Evolutionary conservation across 2,888 invertebrate species (phyloP), one percentile per base, ranked within the genome.

Genomic region (Deilephila porcellus): DNA sequence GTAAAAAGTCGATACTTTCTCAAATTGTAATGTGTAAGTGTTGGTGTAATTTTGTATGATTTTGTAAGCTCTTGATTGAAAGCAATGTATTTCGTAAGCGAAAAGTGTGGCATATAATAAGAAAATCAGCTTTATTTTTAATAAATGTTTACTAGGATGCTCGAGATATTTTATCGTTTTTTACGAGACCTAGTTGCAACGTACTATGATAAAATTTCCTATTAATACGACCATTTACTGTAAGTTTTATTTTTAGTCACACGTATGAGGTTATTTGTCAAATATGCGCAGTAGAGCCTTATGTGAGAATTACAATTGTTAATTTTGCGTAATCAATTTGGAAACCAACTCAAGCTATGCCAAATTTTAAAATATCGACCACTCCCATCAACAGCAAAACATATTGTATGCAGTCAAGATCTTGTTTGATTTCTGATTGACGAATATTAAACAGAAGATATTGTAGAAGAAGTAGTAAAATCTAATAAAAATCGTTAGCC

Each of bases 31-130:
- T 6, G n/a, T 7, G 56, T 56, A 56, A 56, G 20, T 25, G 25
- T 67, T n/a, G 19, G 52, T 67, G 20, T 45, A 45, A 20, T 34
- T 62, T 62, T 62, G 62, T 64, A 64, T 64, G 37, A 37, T 19
- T 64, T 64, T 64, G 20, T 45, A 64, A 45, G n/a, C 37, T 64
- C 11, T 11, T 11, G 20, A 45, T 64, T 37, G 29, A 34, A 37
- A 63, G 4, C 45, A n/a, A 34, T 63, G 19, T 17, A 7, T 60
- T 25, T 4, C n/a, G 17, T 56, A 5, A 56, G 1, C 5, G n/a
- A 56, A 6, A 56, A 32, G n/a, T 56, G n/a, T 56, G n/a, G 56
- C 19, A 56, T 56, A 56, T 11, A 45, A 45, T 45, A 45, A 14
- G 45, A 56, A 56, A n/a, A 56, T 56, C 5, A 7, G 56, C 56